Conservation (phyloP, 1,140 invertebrate species). For the Pomacea maculata region DNA sequence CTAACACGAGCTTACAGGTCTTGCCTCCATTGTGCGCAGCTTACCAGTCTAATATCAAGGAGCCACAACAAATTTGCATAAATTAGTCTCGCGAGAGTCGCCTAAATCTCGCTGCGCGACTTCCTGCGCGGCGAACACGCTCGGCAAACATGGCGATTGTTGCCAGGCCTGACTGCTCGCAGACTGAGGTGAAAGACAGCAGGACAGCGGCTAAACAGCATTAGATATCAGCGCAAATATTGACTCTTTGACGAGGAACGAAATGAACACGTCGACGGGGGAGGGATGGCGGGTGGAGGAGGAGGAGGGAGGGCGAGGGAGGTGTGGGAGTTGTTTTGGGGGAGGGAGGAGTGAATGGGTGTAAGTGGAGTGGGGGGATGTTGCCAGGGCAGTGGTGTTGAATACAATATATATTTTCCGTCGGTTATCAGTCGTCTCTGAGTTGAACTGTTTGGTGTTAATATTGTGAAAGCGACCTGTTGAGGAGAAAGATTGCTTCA, state of each 20-base stretch:
- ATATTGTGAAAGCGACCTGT: too few relatives aligned
- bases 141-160: conserved; percentile 10
- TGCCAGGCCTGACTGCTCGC: background rate
- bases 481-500: too few relatives aligned
- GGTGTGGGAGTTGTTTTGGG: too few relatives aligned
- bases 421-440: too few relatives aligned
- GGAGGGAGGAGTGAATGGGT: too few relatives aligned
- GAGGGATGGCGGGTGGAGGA: too few relatives aligned
- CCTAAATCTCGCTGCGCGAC: background rate
- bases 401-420: too few relatives aligned
- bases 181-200: background rate
- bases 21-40: conserved; percentile 5
- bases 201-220: conserved; percentile 6
- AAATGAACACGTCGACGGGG: too few relatives aligned
- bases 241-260: conserved; percentile 5
- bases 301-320: too few relatives aligned
- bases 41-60: background rate
- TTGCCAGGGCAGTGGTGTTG: too few relatives aligned
- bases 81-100: conserved; percentile 16
- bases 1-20: conserved; percentile 6
- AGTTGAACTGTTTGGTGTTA: too few relatives aligned
- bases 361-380: too few relatives aligned
- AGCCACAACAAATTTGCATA: conserved; percentile 21
- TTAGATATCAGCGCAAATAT: conserved; percentile 20
- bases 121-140: background rate